Evolutionary conservation across 2,888 invertebrate species (phyloP).

Genomic region (Endotricha flammealis): DNA sequence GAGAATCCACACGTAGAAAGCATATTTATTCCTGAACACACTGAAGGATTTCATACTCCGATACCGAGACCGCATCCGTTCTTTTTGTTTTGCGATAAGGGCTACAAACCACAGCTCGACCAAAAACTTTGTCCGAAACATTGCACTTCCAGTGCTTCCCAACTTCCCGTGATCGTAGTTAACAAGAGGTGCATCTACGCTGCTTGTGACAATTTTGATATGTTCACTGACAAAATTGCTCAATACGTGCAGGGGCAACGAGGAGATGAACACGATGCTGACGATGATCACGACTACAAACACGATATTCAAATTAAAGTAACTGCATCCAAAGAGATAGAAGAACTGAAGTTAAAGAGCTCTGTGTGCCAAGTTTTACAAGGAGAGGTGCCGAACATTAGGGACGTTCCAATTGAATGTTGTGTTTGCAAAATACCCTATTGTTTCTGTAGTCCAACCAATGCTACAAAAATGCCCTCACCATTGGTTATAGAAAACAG

Average conservation of each 20-base stretch:
- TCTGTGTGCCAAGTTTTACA: slow-evolving; percentile 58
- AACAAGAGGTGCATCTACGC: slow-evolving; percentile 60
- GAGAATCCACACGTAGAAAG: slow-evolving; percentile 46
- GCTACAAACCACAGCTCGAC: slow-evolving; percentile 41
- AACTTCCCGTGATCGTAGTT: slow-evolving; percentile 55
- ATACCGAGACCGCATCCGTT: slow-evolving; percentile 50
- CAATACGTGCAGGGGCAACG: slow-evolving; percentile 40
- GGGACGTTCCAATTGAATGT: slow-evolving; percentile 36
- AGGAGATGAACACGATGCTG: slow-evolving; percentile 40
- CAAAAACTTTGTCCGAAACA: slow-evolving; percentile 49
- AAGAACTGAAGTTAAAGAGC: slow-evolving; percentile 50
- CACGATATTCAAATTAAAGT: slow-evolving; percentile 44
- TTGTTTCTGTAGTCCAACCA: slow-evolving; percentile 41
- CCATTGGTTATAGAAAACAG: slow-evolving; percentile 3
- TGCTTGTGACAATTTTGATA: slow-evolving; percentile 57
- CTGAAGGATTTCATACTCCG: slow-evolving; percentile 32
- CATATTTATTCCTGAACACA: slow-evolving; percentile 42
- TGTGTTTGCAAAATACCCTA: slow-evolving; percentile 43
- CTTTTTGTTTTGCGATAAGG: slow-evolving; percentile 54
- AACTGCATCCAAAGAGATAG: slow-evolving; percentile 35
- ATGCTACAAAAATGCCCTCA: slow-evolving; percentile 19
- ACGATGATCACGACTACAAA: slow-evolving; percentile 44
- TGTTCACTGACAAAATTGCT: slow-evolving; percentile 48
- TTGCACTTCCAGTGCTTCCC: slow-evolving; percentile 48
- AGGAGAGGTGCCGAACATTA: slow-evolving; percentile 46